A percentile compares a stretch with the other conserved stretches of the same genome.
These are phyloP conservation scores for Dipodomys stephensi DNA, from an alignment of 2,113 vertebrate genomes.

Conservation along the genomic window DNA sequence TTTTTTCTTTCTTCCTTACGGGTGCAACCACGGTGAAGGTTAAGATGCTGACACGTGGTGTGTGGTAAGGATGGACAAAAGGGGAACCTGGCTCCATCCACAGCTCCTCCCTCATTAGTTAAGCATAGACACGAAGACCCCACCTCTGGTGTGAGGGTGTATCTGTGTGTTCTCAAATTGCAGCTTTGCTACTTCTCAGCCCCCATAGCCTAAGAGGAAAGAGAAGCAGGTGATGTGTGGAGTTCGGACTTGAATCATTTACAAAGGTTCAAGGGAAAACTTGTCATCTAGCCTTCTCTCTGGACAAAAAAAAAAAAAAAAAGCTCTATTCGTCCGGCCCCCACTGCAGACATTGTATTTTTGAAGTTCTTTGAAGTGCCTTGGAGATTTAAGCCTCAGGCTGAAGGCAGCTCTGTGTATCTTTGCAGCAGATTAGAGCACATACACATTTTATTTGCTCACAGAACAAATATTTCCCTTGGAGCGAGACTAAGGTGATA, in stretches of 20 bases:
- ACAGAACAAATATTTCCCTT: constrained; percentile 81
- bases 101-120: not conserved
- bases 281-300: not conserved
- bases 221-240: not conserved
- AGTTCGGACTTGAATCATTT: constrained; percentile 8
- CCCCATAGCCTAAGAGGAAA: not conserved
- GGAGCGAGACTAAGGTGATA: constrained; percentile 67
- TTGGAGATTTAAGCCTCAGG: constrained; percentile 64
- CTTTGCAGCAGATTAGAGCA: constrained; percentile 80
- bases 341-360: constrained; percentile 49
- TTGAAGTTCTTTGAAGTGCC: constrained; percentile 74
- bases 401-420: constrained; percentile 76
- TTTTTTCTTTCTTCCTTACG: constrained; percentile 25
- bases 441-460: constrained; percentile 80
- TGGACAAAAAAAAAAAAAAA: constrained; percentile 53
- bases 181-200: not conserved
- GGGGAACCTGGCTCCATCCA: not conserved
- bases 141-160: not conserved
- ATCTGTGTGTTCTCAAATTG: not conserved
- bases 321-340: constrained; percentile 22
- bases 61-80: too few species aligned
- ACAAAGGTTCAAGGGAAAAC: not conserved
- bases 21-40: not conserved
- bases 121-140: not conserved
- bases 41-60: not conserved